Evolutionary conservation across 2,113 vertebrate species (phyloP).

Genomic region (Calonectris borealis): DNA sequence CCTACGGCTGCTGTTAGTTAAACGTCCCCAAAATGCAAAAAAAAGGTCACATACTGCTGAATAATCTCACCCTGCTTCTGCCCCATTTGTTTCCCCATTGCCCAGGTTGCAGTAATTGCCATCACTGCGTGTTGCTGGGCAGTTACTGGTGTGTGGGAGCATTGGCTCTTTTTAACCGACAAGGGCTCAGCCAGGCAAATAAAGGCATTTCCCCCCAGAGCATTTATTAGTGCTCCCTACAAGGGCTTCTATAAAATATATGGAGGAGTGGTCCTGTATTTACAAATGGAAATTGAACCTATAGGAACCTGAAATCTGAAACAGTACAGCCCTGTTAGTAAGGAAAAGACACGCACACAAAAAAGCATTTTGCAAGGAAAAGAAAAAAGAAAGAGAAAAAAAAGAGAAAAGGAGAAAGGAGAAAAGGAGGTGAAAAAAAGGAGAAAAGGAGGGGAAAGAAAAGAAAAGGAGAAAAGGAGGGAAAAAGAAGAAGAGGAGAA

Average conservation of each 20-base stretch:
- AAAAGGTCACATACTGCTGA: not conserved
- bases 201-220: not conserved
- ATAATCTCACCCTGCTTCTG: not conserved
- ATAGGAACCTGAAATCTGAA: not conserved
- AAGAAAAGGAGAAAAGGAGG: too few relatives aligned
- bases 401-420: not conserved
- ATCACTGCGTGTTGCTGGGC: not conserved
- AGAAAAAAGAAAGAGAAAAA: too few relatives aligned
- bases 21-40: not conserved
- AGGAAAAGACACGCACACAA: not conserved
- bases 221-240: not conserved
- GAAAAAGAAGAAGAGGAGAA: too few relatives aligned
- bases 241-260: not conserved
- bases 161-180: not conserved
- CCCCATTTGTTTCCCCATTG: not conserved
- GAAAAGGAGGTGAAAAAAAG: not conserved
- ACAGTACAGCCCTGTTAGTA: not conserved
- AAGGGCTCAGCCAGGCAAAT: not conserved
- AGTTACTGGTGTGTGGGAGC: not conserved
- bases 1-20: not conserved
- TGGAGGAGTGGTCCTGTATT: not conserved
- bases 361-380: too few relatives aligned
- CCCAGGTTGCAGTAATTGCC: not conserved
- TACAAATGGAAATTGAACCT: not conserved
- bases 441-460: too few relatives aligned